Conservation (phyloP, 2,888 invertebrate species). For the Oscheius onirici region DNA sequence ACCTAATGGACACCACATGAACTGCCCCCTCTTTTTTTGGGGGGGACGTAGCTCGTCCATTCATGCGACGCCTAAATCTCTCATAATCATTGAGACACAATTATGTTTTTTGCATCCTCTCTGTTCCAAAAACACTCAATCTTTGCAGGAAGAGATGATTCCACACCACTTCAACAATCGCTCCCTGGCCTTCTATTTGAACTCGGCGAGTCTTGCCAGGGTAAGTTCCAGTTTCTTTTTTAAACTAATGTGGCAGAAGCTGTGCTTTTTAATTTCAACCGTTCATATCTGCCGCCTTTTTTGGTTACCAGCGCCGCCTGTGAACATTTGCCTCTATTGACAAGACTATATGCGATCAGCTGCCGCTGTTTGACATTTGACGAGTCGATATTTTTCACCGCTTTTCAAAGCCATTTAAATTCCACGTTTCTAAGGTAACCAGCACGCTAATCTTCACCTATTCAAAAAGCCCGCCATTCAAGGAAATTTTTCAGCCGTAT, state of each 20-base stretch:
- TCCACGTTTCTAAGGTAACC: background rate
- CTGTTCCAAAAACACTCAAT: background rate
- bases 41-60: background rate
- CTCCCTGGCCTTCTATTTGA: conserved; percentile 24
- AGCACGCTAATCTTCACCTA: conserved; percentile 2
- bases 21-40: background rate
- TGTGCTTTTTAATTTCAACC: too few relatives aligned
- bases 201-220: conserved; percentile 16
- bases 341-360: background rate
- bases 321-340: background rate
- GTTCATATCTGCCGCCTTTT: too few relatives aligned
- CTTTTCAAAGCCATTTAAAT: too few relatives aligned
- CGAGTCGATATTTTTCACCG: background rate
- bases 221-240: conserved; percentile 15
- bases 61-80: background rate
- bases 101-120: conserved; percentile 20
- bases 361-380: conserved; percentile 7
- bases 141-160: conserved; percentile 22
- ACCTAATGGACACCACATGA: too few relatives aligned
- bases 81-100: background rate
- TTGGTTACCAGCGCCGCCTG: background rate
- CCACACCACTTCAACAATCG: conserved; percentile 33
- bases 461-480: background rate
- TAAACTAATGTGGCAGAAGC: background rate
- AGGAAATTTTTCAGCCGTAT: conserved; percentile 11